A percentile compares a stretch with the other conserved stretches of the same genome.
phyloP scores from a whole-genome alignment of 2,797 vertebrate species.

The Sebastiscus tertius region DNA sequence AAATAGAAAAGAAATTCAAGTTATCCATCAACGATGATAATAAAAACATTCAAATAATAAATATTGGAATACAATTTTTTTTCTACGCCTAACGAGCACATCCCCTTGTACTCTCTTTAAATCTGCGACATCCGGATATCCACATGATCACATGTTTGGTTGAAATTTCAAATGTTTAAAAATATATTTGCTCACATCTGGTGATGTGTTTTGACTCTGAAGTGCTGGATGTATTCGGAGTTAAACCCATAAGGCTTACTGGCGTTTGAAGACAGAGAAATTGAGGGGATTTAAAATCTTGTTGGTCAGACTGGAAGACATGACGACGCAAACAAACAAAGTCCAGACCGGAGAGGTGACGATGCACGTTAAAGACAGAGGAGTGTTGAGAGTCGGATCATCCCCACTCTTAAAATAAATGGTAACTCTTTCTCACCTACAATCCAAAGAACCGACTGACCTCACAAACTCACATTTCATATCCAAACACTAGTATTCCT shows the following conservation, averaged over 20 bases:
- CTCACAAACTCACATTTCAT: background rate
- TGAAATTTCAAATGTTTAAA: constrained; percentile 22
- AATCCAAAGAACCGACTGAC: background rate
- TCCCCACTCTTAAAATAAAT: background rate
- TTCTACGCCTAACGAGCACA: constrained; percentile 46
- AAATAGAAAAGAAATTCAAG: constrained; percentile 76
- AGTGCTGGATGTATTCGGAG: constrained; percentile 44
- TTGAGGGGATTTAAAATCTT: constrained; percentile 44
- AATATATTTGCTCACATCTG: constrained; percentile 39
- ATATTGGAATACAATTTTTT: constrained; percentile 53
- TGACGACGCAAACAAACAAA: constrained; percentile 55
- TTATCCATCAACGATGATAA: constrained; percentile 69
- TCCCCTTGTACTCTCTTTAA: constrained; percentile 43
- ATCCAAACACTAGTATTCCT: background rate
- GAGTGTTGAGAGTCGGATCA: background rate
- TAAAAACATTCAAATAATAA: constrained; percentile 79
- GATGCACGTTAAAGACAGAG: constrained; percentile 35
- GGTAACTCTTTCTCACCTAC: background rate
- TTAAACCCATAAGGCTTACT: constrained; percentile 67
- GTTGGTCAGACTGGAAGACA: constrained; percentile 72
- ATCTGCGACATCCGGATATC: constrained; percentile 21
- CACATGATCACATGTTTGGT: constrained; percentile 20
- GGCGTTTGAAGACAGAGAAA: constrained; percentile 52
- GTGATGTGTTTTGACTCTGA: constrained; percentile 11
- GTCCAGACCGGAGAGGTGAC: constrained; percentile 48